phyloP scores from a whole-genome alignment of 2,113 vertebrate genomes.

The Pangasianodon hypophthalmus region DNA sequence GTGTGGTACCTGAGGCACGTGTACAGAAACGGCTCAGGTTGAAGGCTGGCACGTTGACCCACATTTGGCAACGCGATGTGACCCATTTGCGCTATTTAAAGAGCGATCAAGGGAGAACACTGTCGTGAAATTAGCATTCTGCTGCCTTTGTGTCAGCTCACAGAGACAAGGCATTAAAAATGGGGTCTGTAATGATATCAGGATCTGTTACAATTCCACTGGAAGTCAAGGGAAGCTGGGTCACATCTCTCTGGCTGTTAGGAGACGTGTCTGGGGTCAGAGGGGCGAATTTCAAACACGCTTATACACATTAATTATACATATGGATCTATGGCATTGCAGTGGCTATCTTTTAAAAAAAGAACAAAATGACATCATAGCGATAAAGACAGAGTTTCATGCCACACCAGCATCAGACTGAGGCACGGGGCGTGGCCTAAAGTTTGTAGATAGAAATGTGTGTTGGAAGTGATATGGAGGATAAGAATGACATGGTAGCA shows the following conservation, averaged over 20 bases:
- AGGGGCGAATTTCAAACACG: neutral
- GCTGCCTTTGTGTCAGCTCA: constrained; percentile 28
- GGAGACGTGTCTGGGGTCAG: neutral
- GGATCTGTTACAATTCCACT: neutral
- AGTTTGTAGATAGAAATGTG: neutral
- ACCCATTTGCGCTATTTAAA: constrained; percentile 73
- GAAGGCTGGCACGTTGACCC: constrained; percentile 10
- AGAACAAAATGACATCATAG: neutral
- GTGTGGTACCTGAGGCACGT: neutral
- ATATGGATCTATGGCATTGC: neutral
- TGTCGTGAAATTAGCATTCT: constrained; percentile 53
- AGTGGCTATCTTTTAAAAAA: neutral
- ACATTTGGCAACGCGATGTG: constrained; percentile 55
- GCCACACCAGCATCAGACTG: neutral
- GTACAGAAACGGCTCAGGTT: neutral
- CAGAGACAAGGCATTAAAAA: neutral
- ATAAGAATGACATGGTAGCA: neutral
- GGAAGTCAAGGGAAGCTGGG: neutral
- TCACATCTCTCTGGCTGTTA: neutral
- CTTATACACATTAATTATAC: neutral
- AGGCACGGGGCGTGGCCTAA: neutral
- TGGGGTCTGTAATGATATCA: neutral
- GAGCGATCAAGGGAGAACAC: constrained; percentile 49
- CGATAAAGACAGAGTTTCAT: neutral
- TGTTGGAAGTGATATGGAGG: neutral